phyloP scores from a whole-genome alignment of 2,797 vertebrate genomes.

The Oreochromis mossambicus region DNA sequence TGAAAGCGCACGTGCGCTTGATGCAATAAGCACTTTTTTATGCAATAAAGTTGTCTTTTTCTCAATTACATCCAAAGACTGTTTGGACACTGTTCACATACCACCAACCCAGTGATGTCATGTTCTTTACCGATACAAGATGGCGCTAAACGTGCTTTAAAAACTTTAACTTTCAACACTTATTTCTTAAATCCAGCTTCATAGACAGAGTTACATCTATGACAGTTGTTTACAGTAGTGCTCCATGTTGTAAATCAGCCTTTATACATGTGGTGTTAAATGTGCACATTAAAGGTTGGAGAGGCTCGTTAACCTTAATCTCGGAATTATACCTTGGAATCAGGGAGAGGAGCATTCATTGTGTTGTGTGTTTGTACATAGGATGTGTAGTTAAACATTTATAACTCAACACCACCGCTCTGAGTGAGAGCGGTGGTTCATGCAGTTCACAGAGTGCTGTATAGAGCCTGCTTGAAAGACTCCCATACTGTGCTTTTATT shows the following conservation, averaged over 20 bases:
- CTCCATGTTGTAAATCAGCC: background rate
- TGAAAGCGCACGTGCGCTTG: too few relatives aligned
- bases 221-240: background rate
- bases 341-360: constrained; percentile 36
- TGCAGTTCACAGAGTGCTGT: background rate
- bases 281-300: constrained; percentile 30
- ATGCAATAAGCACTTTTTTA: too few relatives aligned
- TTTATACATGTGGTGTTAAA: background rate
- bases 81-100: background rate
- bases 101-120: background rate
- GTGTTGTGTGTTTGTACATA: constrained; percentile 30
- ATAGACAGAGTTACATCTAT: background rate
- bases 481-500: background rate
- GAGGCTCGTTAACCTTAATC: constrained; percentile 66
- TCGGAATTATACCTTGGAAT: constrained; percentile 65
- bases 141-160: background rate
- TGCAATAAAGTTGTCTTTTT: too few relatives aligned
- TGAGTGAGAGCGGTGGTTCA: background rate
- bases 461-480: background rate
- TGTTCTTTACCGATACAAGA: background rate
- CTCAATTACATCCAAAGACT: too few relatives aligned
- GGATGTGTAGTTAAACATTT: background rate
- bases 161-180: background rate
- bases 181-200: background rate
- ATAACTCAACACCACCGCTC: too few relatives aligned